Conservation (phyloP, 2,888 invertebrate genomes). For the Calliopum simillimum region DNA sequence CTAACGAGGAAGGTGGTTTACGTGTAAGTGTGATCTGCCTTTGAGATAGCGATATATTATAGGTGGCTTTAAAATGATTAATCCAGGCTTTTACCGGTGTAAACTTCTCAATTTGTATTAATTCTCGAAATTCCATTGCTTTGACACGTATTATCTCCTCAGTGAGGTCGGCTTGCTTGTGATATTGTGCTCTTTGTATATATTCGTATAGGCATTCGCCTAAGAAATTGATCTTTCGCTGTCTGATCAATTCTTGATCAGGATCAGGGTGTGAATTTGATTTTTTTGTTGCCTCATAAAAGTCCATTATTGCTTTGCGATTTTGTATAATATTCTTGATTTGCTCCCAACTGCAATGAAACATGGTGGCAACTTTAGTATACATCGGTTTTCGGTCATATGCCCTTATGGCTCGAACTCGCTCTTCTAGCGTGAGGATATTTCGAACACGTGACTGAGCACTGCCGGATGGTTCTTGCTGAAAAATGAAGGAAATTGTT, state of each 20-base stretch:
- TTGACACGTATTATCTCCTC: slow-evolving; percentile 57
- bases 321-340: slow-evolving; percentile 61
- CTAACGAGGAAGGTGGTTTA: slow-evolving; percentile 55
- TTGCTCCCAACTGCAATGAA: slow-evolving; percentile 64
- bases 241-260: slow-evolving; percentile 51
- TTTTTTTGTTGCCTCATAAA: slow-evolving; percentile 55
- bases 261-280: slow-evolving; percentile 42
- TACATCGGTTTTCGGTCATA: slow-evolving; percentile 63
- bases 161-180: slow-evolving; percentile 53
- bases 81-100: slow-evolving; percentile 58
- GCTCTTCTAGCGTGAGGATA: slow-evolving; percentile 60
- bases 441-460: slow-evolving; percentile 54
- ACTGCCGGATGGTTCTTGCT: slow-evolving; percentile 44
- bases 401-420: slow-evolving; percentile 60
- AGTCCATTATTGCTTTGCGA: slow-evolving; percentile 59
- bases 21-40: slow-evolving; percentile 56
- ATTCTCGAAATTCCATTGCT: slow-evolving; percentile 56
- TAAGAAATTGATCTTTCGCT: slow-evolving; percentile 58
- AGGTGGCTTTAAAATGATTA: slow-evolving; percentile 59
- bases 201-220: slow-evolving; percentile 62
- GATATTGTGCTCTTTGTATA: slow-evolving; percentile 60
- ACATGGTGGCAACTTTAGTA: slow-evolving; percentile 62
- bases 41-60: slow-evolving; percentile 58
- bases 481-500: background rate
- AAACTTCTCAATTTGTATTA: slow-evolving; percentile 56